Evolutionary conservation across 2,797 vertebrate species (phyloP).

Genomic region (Acomys russatus): DNA sequence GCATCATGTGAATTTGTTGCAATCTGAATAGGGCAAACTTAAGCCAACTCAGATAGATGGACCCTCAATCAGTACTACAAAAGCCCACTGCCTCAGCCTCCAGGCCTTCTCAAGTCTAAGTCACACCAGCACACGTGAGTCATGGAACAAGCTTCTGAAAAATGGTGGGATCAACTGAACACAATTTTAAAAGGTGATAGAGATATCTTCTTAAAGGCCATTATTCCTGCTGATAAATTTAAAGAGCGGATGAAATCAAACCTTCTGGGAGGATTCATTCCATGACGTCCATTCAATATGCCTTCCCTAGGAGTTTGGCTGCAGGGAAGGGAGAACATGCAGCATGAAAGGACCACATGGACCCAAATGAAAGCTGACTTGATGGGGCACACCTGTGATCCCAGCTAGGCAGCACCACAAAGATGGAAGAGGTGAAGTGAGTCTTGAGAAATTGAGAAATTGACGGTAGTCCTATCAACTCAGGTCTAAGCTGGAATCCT

Average conservation of each 20-base stretch:
- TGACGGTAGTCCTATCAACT: background rate
- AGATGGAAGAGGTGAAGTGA: background rate
- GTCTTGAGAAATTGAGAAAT: background rate
- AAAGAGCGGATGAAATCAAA: background rate
- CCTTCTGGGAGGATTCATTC: background rate
- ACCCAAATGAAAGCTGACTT: background rate
- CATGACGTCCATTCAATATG: background rate
- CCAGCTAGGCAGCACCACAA: background rate
- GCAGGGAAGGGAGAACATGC: background rate
- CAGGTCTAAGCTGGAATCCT: background rate
- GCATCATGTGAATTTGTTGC: background rate
- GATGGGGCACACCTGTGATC: background rate
- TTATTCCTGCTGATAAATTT: constrained; percentile 24
- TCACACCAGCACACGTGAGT: background rate
- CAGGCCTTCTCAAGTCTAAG: background rate
- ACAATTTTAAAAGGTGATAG: background rate
- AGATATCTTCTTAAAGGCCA: background rate
- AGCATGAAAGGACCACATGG: background rate
- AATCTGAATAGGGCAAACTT: background rate
- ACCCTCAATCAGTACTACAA: background rate
- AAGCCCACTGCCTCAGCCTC: background rate
- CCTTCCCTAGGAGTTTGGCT: background rate
- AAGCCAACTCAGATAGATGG: background rate
- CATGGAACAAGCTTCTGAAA: constrained; percentile 22
- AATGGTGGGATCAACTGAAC: background rate